Base-by-base conservation (phyloP, 2,113 vertebrate species). In the Sebastes schlegelii region DNA sequence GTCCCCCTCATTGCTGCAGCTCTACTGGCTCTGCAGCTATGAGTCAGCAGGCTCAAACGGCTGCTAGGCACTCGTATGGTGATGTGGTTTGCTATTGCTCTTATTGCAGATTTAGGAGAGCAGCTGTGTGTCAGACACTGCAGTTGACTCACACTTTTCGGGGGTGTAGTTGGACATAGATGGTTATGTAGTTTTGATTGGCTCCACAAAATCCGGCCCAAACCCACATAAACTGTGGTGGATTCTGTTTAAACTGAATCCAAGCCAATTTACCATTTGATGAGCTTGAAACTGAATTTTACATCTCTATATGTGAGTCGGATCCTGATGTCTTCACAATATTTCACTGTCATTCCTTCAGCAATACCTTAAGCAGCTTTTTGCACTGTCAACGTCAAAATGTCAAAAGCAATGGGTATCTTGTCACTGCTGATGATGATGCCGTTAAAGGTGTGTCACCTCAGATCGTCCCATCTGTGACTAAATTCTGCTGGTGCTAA, bases 1-100 rank as follows among this genome's bases (percentile, higher is more conserved):
- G 74, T 82, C 46, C 57, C 66, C 63, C 57, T 77, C 52, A 2
- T 4, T 34, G 63, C 77, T 66, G 55, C 57, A 77, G 80, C 79
- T 77, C 62, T 17, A n/a, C 68, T 3, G n/a, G 48, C 83, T 88
- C 78, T 80, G 86, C 86, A 83, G 70, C 77, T 46, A 45, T 91
- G 87, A 87, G 77, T 89, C 85, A 87, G 89, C 85, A 80, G 70
- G 74, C 69, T 86, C 65, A 76, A 80, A 79, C 40, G 10, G 78
- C 71, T 12, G 51, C 52, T 23, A 63, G 66, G 62, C 82, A 62
- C 68, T 75, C 1, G 40, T 65, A 69, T n/a, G 63, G 68, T 65
- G 73, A 78, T 83, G 78, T 77, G 68, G 76, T 72, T 52, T 75
- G 74, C 85, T 80, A 9, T 8, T 63, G 67, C 80, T 87, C 52